phyloP scores from a whole-genome alignment of 2,113 vertebrate genomes.

The Halichoeres trimaculatus region DNA sequence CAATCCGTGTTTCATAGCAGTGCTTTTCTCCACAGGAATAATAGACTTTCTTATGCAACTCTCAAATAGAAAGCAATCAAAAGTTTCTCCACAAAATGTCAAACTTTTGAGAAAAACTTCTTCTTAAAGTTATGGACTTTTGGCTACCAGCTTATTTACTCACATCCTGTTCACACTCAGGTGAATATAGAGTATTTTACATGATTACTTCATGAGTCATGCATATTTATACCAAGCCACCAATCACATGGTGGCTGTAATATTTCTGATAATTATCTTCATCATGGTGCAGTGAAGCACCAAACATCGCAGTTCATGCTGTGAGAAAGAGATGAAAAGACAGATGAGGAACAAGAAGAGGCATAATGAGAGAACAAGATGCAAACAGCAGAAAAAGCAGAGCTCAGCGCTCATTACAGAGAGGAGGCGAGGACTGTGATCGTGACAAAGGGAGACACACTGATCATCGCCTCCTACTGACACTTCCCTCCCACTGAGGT shows the following conservation, averaged over 20 bases:
- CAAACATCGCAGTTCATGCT: background rate
- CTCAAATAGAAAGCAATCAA: too few species aligned
- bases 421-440: slow-evolving; percentile 23
- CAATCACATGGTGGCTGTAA: background rate
- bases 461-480: slow-evolving; percentile 27
- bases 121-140: too few species aligned
- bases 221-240: background rate
- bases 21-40: too few species aligned
- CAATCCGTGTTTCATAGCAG: too few species aligned
- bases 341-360: background rate
- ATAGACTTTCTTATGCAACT: too few species aligned
- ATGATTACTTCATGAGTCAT: background rate
- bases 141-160: too few species aligned
- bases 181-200: background rate
- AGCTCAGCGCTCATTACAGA: slow-evolving; percentile 43
- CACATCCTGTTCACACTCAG: background rate
- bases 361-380: background rate
- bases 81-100: too few species aligned
- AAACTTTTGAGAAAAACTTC: too few species aligned
- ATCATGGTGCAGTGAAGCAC: slow-evolving; percentile 6
- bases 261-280: slow-evolving; percentile 14
- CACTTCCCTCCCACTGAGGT: slow-evolving; percentile 24
- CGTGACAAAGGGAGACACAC: slow-evolving; percentile 17
- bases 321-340: background rate
- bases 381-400: slow-evolving; percentile 18